Percentiles rank a stretch among this genome's conserved stretches.
Evolutionary conservation across 2,113 vertebrate species (phyloP).

Genomic region (Morone saxatilis): DNA sequence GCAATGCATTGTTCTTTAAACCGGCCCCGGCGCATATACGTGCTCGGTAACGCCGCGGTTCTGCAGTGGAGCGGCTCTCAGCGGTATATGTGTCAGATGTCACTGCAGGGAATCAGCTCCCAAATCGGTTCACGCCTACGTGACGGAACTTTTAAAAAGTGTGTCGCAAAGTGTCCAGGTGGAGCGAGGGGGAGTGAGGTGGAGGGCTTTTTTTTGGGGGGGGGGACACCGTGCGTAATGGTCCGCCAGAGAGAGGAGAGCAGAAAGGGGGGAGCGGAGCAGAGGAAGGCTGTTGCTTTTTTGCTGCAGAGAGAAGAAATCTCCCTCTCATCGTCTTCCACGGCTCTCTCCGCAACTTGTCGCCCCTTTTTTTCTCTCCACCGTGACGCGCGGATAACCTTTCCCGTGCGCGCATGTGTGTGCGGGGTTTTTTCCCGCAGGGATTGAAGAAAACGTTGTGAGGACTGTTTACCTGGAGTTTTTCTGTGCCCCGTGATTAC

Average conservation of each 20-base stretch:
- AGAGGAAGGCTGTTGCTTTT: constrained; percentile 66
- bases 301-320: constrained; percentile 67
- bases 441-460: background rate
- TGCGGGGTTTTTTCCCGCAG: constrained; percentile 16
- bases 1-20: constrained; percentile 15
- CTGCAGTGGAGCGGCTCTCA: background rate
- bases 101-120: constrained; percentile 47
- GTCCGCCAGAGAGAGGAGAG: constrained; percentile 39
- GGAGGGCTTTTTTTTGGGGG: constrained; percentile 34
- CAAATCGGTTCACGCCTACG: constrained; percentile 65
- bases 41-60: background rate
- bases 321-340: constrained; percentile 20
- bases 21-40: background rate
- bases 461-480: constrained; percentile 88
- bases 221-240: constrained; percentile 39
- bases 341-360: constrained; percentile 60
- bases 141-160: constrained; percentile 86
- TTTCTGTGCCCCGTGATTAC: constrained; percentile 93
- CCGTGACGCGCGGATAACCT: constrained; percentile 43
- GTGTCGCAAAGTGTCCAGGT: constrained; percentile 89
- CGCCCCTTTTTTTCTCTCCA: constrained; percentile 30
- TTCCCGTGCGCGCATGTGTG: constrained; percentile 14
- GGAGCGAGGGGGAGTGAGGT: constrained; percentile 75
- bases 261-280: constrained; percentile 16
- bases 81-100: constrained; percentile 28